Evolutionary conservation across 2,797 vertebrate species (phyloP), one percentile per base, ranked within the genome.

Genomic region (Decapterus maruadsi): DNA sequence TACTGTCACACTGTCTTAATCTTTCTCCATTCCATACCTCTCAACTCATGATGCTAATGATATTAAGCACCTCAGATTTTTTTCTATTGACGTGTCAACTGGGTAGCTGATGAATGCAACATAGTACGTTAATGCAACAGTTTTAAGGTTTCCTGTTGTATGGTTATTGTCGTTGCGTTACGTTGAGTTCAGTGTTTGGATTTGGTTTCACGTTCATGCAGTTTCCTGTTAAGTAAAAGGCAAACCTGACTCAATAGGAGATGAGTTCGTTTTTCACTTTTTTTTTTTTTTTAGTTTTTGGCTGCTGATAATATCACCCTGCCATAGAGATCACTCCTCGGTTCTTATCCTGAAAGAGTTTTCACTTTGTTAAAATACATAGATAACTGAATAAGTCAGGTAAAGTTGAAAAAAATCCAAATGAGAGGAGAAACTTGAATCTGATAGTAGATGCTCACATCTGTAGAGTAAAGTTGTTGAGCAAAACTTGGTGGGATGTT

Each of bases 81-180:
- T 60, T 65, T 70, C 51, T 54, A 73, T 76, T 81, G 83, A 87
- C 83, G 75, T 83, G 72, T 80, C 71, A 74, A n/a, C 70, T 74
- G 62, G 51, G 85, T 74, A 34, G 69, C 51, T 59, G n/a, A 64
- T 72, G 20, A 10, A 66, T 79, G 43, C 67, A 71, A 50, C 38
- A 20, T 5, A 40, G 8, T 11, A 29, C 68, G 66, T 85, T 70
- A 26, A 70, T 57, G 38, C 4, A 77, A 1, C 63, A 59, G 42
- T 51, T 48, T 2, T 38, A 17, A 45, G 48, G 22, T 29, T 50
- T 13, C 6, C 2, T 63, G 9, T 19, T 63, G 9, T 19, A 0
- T 16, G 1, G 1, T 53, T 6, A 51, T 17, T 59, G 72, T 16
- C 48, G 70, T 16, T 60, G n/a, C 6, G 51, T 50, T 50, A 34